phyloP scores from a whole-genome alignment of 2,888 invertebrate genomes.

The Eupithecia centaureata region DNA sequence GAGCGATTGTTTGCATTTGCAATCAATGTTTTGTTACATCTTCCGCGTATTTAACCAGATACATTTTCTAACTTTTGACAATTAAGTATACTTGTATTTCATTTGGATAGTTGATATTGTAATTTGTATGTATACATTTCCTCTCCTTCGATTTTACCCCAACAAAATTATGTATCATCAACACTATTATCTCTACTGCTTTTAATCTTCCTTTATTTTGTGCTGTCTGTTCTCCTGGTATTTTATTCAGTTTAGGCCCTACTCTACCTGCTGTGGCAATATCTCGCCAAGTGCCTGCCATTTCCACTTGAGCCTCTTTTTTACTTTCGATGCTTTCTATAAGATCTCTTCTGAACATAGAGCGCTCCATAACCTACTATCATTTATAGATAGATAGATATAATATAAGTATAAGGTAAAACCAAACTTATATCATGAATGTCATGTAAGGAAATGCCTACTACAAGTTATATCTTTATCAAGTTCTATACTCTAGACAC shows the following conservation, averaged over 20 bases:
- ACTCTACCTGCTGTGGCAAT: not conserved
- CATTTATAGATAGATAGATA: no score
- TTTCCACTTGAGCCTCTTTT: not conserved
- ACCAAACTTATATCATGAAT: not conserved
- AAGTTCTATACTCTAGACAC: not conserved
- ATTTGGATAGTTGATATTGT: not conserved
- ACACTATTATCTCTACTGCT: not conserved
- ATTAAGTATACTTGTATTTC: not conserved
- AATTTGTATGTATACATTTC: not conserved
- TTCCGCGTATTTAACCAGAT: conserved; percentile 6
- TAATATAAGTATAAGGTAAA: not conserved
- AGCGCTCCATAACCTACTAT: not conserved
- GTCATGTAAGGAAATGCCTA: no score
- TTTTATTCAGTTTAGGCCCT: not conserved
- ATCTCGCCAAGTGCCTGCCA: not conserved
- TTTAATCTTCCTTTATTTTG: not conserved
- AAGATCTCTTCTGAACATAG: not conserved
- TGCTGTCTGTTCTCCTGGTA: not conserved
- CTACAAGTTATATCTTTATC: not conserved
- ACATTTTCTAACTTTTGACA: not conserved
- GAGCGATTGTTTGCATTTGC: not conserved
- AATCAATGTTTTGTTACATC: not conserved
- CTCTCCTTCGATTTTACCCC: not conserved
- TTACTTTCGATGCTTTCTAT: not conserved
- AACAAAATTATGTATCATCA: no score